A percentile compares a stretch with the other conserved stretches of the same genome.
Conservation (phyloP, 1,140 invertebrate species). For the Ceratina calcarata region DNA sequence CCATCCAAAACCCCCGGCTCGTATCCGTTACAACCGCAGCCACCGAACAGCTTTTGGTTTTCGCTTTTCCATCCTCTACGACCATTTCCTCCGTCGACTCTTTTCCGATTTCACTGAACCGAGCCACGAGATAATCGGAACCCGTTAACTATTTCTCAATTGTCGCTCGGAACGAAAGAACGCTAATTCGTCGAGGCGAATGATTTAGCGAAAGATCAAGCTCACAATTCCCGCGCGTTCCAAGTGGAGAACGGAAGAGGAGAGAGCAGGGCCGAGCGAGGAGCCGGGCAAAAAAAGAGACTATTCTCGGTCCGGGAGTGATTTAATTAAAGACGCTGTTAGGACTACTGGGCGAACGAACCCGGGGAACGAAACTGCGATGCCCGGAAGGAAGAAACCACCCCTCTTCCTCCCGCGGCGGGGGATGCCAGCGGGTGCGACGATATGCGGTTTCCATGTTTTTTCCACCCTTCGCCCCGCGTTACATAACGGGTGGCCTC, state of each 20-base stretch:
- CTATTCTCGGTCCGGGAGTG: constrained; percentile 65
- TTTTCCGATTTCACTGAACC: neutral
- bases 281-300: constrained; percentile 55
- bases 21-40: constrained; percentile 60
- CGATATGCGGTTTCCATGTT: constrained; percentile 80
- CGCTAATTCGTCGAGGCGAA: constrained; percentile 18
- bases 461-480: constrained; percentile 73
- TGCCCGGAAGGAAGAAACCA: constrained; percentile 78
- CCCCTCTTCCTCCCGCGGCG: constrained; percentile 44
- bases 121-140: no score
- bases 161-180: constrained; percentile 23
- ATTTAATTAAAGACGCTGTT: constrained; percentile 75
- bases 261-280: neutral
- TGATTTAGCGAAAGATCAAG: constrained; percentile 53
- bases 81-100: constrained; percentile 28
- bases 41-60: constrained; percentile 5
- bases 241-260: constrained; percentile 37
- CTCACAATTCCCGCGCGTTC: constrained; percentile 50
- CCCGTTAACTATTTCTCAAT: neutral
- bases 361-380: constrained; percentile 63
- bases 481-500: constrained; percentile 72
- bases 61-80: constrained; percentile 3
- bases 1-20: constrained; percentile 32
- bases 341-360: constrained; percentile 54
- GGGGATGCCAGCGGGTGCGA: constrained; percentile 69